Evolutionary conservation across 2,888 invertebrate species (phyloP).

Genomic region (Theretra japonica): DNA sequence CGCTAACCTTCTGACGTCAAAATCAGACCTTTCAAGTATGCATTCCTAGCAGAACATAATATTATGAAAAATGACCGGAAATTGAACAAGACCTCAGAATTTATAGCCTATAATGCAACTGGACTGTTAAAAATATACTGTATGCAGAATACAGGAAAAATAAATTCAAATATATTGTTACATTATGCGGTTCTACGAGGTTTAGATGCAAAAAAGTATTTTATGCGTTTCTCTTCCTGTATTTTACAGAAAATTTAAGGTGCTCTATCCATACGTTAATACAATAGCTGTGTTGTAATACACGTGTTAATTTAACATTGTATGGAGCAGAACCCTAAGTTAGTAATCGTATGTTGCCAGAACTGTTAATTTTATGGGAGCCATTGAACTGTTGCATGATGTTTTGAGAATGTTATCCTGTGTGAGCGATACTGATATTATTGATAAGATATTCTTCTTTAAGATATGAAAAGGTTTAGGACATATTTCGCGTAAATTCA

Average conservation of each 20-base stretch:
- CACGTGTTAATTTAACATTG: neutral
- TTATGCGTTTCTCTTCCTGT: neutral
- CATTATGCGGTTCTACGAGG: too few relatives aligned
- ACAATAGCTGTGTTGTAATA: neutral
- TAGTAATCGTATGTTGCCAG: neutral
- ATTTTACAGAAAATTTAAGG: neutral
- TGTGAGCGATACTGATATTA: neutral
- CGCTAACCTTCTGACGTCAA: too few relatives aligned
- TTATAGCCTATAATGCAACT: too few relatives aligned
- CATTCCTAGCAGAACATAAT: too few relatives aligned
- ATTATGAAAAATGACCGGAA: too few relatives aligned
- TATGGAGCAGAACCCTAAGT: neutral
- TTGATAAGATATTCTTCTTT: neutral
- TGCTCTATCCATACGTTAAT: neutral
- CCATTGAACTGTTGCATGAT: slow-evolving; percentile 28
- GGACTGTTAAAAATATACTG: too few relatives aligned
- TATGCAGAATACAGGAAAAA: too few relatives aligned
- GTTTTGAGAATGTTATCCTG: neutral
- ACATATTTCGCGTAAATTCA: too few relatives aligned
- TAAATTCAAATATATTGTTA: too few relatives aligned
- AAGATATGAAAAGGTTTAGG: neutral
- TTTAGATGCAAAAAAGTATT: neutral
- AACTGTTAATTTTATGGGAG: slow-evolving; percentile 26
- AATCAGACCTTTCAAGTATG: too few relatives aligned
- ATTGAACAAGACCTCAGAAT: too few relatives aligned